Percentiles rank a stretch among this genome's conserved stretches.
These are phyloP conservation scores for Phalanger gymnotis DNA, from an alignment of 2,797 vertebrate genomes.

Conservation along the genomic window DNA sequence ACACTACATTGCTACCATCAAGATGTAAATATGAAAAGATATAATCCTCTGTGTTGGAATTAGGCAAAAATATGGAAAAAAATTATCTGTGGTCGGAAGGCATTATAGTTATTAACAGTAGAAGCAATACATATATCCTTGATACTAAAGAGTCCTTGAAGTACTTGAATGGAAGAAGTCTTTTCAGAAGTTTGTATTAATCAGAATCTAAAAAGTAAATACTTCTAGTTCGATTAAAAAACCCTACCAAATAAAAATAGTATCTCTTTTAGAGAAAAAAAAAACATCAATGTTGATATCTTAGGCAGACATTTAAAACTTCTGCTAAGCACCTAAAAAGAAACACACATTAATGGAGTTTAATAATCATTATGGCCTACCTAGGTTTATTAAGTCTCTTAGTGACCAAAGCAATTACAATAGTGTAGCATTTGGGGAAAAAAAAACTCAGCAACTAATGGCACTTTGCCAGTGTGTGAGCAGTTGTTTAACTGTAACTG, in stretches of 20 bases:
- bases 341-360: neutral
- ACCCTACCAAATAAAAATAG: neutral
- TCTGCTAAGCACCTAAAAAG: neutral
- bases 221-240: neutral
- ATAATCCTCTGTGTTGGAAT: neutral
- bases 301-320: neutral
- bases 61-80: neutral
- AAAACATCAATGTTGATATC: neutral
- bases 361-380: neutral
- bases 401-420: conserved; percentile 26
- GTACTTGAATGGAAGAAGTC: neutral
- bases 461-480: conserved; percentile 54
- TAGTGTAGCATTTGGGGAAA: neutral
- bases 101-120: neutral
- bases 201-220: neutral
- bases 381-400: neutral
- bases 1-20: neutral
- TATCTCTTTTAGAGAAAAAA: neutral
- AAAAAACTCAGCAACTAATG: conserved; percentile 56
- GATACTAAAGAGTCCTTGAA: neutral
- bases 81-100: neutral
- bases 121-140: neutral
- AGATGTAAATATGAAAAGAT: neutral
- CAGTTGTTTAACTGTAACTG: conserved; percentile 73
- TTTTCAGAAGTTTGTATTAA: neutral